These are phyloP conservation scores for Odobenus rosmarus DNA, from an alignment of 2,113 vertebrate species.

Conservation along the genomic window DNA sequence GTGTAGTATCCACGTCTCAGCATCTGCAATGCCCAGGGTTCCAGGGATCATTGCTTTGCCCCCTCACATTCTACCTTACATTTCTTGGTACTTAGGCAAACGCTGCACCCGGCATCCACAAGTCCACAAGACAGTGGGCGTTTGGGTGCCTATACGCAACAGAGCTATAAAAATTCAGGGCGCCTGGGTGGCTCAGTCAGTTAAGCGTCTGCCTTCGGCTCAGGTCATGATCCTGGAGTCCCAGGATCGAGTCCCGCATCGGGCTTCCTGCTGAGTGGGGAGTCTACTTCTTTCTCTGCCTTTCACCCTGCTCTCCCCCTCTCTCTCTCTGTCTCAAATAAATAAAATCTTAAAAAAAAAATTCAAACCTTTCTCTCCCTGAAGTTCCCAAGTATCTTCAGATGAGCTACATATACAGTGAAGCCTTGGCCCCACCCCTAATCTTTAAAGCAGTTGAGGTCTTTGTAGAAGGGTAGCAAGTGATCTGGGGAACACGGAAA, in stretches of 20 bases:
- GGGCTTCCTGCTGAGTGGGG: no score
- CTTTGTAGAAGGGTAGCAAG: neutral
- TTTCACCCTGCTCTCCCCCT: no score
- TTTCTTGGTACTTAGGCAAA: neutral
- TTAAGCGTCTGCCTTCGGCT: no score
- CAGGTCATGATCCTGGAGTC: no score
- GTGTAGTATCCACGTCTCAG: neutral
- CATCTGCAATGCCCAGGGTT: rapidly evolving
- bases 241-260: no score
- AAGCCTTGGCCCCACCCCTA: neutral
- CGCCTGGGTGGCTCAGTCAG: no score
- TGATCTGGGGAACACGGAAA: neutral
- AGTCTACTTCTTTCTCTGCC: no score
- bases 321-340: no score
- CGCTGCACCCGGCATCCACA: neutral
- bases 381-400: neutral
- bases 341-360: no score
- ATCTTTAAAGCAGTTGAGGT: neutral
- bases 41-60: neutral
- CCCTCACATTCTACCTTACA: neutral
- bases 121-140: neutral
- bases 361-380: neutral
- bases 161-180: neutral
- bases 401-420: neutral
- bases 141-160: neutral